Evolutionary conservation across 2,113 vertebrate genomes (phyloP), one percentile per base, ranked within the genome.

Genomic region (Halichoeres trimaculatus): DNA sequence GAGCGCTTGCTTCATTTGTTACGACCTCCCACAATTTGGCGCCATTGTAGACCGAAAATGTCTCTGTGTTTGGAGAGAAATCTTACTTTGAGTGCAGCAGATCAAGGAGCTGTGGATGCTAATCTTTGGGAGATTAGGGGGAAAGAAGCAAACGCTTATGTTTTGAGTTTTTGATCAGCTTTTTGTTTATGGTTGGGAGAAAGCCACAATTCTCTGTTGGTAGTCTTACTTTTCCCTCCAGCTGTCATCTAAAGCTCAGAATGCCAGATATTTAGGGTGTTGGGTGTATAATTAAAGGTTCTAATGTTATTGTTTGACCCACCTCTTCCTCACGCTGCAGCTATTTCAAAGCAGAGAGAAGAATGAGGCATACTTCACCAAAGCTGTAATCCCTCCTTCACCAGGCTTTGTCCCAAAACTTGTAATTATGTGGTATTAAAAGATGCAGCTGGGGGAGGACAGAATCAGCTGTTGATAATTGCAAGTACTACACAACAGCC

Each of bases 401-500:
- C n/a, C 51, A 69, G 58, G 54, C 76, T 58, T 79, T 88, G 90
- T 91, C 89, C 90, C 90, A 89, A 91, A 90, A 94, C 95, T 95
- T 94, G 94, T 97, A 95, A 96, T 96, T 95, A 95, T 93, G 93
- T 95, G 92, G 93, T 93, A 94, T 95, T 95, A 95, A 96, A 95
- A 96, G 94, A 95, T 95, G 93, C 94, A 95, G 95, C 93, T 92
- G 94, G 94, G 93, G 93, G 93, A 94, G 94, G 93, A 93, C 93
- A 85, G 94, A 97, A 96, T 96, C 96, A 96, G 95, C 95, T 95
- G 96, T 95, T 96, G 95, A 96, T 97, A 96, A 96, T 95, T 97
- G 96, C 94, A 94, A 94, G 95, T 95, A 94, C 94, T 95, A 94
- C 96, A 96, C 94, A 94, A 94, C 95, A 94, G 95, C 95, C 92